Percentiles rank a stretch among this genome's conserved stretches.
Conservation (phyloP, 1,140 invertebrate genomes). For the Notospermus geniculatus region DNA sequence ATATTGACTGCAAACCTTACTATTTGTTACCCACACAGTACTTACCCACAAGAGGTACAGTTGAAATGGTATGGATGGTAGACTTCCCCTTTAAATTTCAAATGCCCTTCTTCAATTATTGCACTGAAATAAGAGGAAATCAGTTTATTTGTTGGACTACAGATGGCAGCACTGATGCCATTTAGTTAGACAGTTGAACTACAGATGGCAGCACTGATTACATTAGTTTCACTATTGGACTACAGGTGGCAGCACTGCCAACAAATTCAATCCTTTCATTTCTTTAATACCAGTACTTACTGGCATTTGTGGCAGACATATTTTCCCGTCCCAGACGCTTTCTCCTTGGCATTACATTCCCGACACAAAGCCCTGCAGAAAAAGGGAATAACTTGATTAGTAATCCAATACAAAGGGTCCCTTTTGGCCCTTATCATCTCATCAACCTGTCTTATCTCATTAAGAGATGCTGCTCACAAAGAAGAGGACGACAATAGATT, state of each 20-base stretch:
- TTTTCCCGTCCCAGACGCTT: conserved; percentile 91
- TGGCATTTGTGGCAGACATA: conserved; percentile 99
- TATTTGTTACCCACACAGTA: background rate
- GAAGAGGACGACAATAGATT: too few relatives aligned
- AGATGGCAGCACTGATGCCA: background rate
- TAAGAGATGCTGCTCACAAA: too few relatives aligned
- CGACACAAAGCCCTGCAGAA: conserved; percentile 83
- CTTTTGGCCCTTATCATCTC: too few relatives aligned
- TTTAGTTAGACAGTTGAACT: background rate
- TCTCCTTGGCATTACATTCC: conserved; percentile 93
- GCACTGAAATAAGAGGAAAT: conserved; percentile 65
- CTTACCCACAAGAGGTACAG: conserved; percentile 81
- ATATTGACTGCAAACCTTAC: too few relatives aligned
- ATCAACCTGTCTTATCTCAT: too few relatives aligned
- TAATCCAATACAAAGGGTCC: too few relatives aligned
- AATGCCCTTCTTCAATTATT: conserved; percentile 92
- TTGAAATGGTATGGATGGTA: conserved; percentile 99
- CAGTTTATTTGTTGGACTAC: background rate
- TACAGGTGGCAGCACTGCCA: background rate
- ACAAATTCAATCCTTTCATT: background rate
- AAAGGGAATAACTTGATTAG: conserved; percentile 12
- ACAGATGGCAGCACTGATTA: background rate
- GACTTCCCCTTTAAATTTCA: conserved; percentile 93
- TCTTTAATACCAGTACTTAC: conserved; percentile 58
- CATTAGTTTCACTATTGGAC: background rate